Conservation (phyloP, 2,888 invertebrate species). For the Dryococelus australis region DNA sequence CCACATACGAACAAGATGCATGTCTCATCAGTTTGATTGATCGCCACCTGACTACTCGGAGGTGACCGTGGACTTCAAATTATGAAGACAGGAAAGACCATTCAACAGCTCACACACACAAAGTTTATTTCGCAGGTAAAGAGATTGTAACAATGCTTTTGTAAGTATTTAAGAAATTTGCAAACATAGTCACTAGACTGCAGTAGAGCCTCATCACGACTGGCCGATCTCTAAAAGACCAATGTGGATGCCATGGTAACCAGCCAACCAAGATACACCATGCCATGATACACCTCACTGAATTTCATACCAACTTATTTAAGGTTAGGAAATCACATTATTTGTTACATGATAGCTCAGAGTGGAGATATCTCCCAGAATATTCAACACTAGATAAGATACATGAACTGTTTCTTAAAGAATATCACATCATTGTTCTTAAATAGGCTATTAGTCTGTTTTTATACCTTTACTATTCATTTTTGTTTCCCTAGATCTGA, state of each 20-base stretch:
- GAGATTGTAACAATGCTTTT: constrained; percentile 4
- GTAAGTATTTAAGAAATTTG: background rate
- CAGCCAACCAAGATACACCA: background rate
- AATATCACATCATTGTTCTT: background rate
- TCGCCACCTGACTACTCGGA: background rate
- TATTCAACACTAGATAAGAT: background rate
- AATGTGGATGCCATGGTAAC: background rate
- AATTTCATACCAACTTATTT: background rate
- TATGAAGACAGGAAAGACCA: background rate
- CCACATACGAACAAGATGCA: background rate
- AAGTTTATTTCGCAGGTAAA: background rate
- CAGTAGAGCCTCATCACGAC: constrained; percentile 21
- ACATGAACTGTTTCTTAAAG: background rate
- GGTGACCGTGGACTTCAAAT: background rate
- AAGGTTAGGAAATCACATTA: background rate
- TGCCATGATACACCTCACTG: background rate
- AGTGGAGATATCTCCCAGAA: background rate
- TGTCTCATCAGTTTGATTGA: background rate
- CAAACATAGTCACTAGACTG: constrained; percentile 13
- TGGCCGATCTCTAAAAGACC: constrained; percentile 23
- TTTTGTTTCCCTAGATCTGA: background rate
- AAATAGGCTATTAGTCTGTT: background rate
- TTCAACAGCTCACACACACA: background rate
- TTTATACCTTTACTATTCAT: background rate
- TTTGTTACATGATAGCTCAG: background rate